These are phyloP conservation scores for Camponotus fellah DNA, from an alignment of 2,888 invertebrate genomes.

Conservation along the genomic window DNA sequence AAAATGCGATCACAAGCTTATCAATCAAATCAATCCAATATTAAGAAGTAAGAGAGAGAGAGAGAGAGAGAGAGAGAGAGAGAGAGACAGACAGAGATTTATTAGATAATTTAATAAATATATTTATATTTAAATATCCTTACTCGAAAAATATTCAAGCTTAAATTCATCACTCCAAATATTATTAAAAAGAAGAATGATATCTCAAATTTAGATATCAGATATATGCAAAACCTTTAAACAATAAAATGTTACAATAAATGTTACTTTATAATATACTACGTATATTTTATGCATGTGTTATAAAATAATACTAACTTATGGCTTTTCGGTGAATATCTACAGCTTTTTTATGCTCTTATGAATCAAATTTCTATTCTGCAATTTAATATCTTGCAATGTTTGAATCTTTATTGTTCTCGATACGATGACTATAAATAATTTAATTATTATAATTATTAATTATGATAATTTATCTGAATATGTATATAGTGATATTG, in stretches of 20 bases:
- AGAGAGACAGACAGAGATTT: too few species aligned
- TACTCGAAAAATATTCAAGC: slow-evolving; percentile 11
- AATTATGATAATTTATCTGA: too few species aligned
- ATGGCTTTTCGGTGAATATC: slow-evolving; percentile 26
- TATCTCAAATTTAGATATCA: not conserved
- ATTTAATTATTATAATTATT: too few species aligned
- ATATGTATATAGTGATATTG: too few species aligned
- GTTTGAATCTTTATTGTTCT: not conserved
- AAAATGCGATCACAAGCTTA: too few species aligned
- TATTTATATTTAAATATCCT: not conserved
- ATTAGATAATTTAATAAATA: not conserved
- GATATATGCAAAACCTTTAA: not conserved
- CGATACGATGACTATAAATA: slow-evolving; percentile 1
- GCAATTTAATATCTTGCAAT: not conserved
- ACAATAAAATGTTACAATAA: too few species aligned
- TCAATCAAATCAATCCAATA: too few species aligned
- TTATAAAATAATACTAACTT: not conserved
- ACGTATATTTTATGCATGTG: not conserved
- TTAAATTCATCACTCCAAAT: not conserved
- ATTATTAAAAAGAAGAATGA: not conserved
- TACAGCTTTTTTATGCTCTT: not conserved
- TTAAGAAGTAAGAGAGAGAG: too few species aligned
- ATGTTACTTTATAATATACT: not conserved
- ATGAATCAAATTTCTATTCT: not conserved
- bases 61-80: too few species aligned